Evolutionary conservation across 2,888 invertebrate species (phyloP), one percentile per base, ranked within the genome.

Genomic region (Phanerotoma sp.): DNA sequence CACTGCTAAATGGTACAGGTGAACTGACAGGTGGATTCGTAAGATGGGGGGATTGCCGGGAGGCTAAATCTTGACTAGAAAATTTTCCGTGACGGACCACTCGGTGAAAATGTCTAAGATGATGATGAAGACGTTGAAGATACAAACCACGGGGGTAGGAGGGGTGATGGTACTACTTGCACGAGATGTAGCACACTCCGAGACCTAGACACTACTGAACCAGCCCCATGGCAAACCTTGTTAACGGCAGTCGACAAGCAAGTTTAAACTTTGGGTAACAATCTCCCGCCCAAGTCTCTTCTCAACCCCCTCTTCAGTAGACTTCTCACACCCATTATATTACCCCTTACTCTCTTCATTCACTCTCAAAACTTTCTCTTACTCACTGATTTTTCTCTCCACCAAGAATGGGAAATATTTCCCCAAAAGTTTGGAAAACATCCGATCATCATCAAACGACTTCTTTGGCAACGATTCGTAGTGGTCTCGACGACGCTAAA

Each of bases 231-330:
- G 72, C 72, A 74, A 76, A 77, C 69, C 76, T 75, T 74, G 77
- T 77, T 76, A 77, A 75, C 74, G 71, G 71, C 73, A 75, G 75
- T 74, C 75, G 74, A 74, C 75, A 74, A 74, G 71, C 75, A 75
- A 76, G 76, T 77, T 75, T 75, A 74, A 77, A 77, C 76, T 77
- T 76, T 66, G 74, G 71, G 70, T 74, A 76, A 77, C 75, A 76
- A 76, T 75, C 71, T 72, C 74, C 73, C 71, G 69, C 69, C 67
- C 65, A 63, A 62, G 40, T 53, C 46, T 51, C 51, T 13, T 50
- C n/a, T n/a, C n/a, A n/a, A 56, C 56, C 52, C 54, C 56, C 59
- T 56, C 56, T 54, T 56, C 57, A 58, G 41, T 54, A 52, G 35
- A 49, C 33, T 30, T 56, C 56, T 28, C 57, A 47, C 52, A 41